Evolutionary conservation across 2,888 invertebrate genomes (phyloP).

Genomic region (Cephus sareptanus): DNA sequence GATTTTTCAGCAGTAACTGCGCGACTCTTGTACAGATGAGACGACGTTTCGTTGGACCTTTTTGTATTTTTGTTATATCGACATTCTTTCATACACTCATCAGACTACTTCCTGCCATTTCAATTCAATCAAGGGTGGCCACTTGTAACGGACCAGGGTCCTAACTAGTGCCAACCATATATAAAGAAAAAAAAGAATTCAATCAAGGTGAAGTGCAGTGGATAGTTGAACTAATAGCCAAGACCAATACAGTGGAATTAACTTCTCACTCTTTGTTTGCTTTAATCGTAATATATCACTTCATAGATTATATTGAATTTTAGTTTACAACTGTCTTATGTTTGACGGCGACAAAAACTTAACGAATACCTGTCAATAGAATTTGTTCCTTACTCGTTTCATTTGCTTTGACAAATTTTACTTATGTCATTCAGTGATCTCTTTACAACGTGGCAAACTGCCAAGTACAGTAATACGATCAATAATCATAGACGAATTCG

Average conservation of each 20-base stretch:
- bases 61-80: background rate
- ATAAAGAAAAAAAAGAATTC: background rate
- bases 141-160: too few species aligned
- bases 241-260: background rate
- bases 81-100: background rate
- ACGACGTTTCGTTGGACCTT: background rate
- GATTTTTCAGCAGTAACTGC: background rate
- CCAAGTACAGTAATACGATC: background rate
- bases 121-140: background rate
- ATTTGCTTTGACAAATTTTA: background rate
- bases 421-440: background rate
- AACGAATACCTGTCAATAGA: background rate
- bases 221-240: background rate
- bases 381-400: background rate
- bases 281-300: background rate
- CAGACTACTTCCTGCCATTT: background rate
- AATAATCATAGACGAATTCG: background rate
- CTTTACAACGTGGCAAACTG: background rate
- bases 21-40: background rate
- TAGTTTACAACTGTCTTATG: background rate
- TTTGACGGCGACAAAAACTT: too few species aligned
- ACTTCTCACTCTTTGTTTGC: background rate
- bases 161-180: too few species aligned
- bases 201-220: background rate
- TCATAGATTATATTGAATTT: background rate